phyloP scores from a whole-genome alignment of 2,113 vertebrate species.

The Amia ocellicauda region DNA sequence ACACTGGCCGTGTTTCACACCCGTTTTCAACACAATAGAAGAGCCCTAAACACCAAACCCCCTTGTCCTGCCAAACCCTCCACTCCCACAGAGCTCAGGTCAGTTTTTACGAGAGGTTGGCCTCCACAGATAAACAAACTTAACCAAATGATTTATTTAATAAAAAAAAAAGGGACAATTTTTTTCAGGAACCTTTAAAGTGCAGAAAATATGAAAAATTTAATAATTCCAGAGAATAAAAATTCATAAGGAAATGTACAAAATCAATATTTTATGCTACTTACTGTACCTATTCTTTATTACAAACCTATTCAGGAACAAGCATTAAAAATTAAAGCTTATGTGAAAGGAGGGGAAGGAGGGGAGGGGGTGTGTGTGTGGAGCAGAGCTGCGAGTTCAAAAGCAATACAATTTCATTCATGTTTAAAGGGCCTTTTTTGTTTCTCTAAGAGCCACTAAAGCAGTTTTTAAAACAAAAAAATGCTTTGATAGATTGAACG shows the following conservation, averaged over 20 bases:
- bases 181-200: conserved; percentile 82
- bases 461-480: conserved; percentile 57
- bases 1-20: too few relatives aligned
- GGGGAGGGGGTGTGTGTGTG: conserved; percentile 32
- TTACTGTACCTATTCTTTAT: conserved; percentile 94
- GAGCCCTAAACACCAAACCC: too few relatives aligned
- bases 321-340: conserved; percentile 93
- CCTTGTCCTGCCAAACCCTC: too few relatives aligned
- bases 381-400: conserved; percentile 81
- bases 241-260: conserved; percentile 98
- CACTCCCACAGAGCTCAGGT: too few relatives aligned
- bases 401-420: conserved; percentile 81
- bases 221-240: conserved; percentile 94
- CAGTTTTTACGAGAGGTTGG: too few relatives aligned
- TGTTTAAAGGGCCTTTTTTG: conserved; percentile 73
- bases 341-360: conserved; percentile 37
- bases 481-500: conserved; percentile 67
- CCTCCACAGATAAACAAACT: neutral
- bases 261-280: conserved; percentile 99
- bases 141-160: conserved; percentile 60
- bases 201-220: conserved; percentile 90
- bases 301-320: conserved; percentile 92
- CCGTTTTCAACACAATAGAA: too few relatives aligned
- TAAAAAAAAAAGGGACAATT: conserved; percentile 61
- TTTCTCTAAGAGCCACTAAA: conserved; percentile 65